A percentile compares a stretch with the other conserved stretches of the same genome.
Evolutionary conservation across 2,113 vertebrate genomes (phyloP).

Genomic region (Oreocharis arfaki): DNA sequence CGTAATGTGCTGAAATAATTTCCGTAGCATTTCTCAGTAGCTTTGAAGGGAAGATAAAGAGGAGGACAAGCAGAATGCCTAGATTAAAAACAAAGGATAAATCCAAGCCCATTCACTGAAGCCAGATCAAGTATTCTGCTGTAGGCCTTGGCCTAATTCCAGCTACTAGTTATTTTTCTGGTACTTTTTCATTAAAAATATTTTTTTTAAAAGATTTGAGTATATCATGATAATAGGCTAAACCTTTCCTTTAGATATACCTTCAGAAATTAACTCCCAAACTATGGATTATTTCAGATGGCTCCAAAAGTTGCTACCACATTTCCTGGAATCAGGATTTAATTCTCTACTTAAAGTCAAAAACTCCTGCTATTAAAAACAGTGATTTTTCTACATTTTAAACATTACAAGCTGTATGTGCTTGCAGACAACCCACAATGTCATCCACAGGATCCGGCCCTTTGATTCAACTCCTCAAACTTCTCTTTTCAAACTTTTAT

Average conservation of each 20-base stretch:
- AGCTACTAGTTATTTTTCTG: background rate
- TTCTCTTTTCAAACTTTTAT: background rate
- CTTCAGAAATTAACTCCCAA: background rate
- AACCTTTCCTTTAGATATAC: background rate
- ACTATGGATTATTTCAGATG: background rate
- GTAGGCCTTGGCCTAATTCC: background rate
- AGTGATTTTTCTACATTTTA: background rate
- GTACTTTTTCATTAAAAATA: background rate
- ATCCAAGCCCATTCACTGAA: background rate
- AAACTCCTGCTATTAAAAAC: background rate
- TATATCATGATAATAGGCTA: background rate
- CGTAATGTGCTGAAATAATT: background rate
- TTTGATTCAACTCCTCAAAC: background rate
- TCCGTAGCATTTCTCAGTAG: background rate
- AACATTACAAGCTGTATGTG: background rate
- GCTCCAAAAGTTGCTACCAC: background rate
- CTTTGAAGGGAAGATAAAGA: conserved; percentile 15
- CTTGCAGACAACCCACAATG: background rate
- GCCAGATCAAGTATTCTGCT: background rate
- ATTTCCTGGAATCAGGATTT: background rate
- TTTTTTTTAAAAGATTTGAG: background rate
- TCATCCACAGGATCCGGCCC: background rate
- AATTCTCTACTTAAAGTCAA: background rate
- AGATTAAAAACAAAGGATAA: conserved; percentile 17
- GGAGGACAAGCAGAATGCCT: background rate